Conservation (phyloP, 2,888 invertebrate species). For the Stenolophus ochropezus region DNA sequence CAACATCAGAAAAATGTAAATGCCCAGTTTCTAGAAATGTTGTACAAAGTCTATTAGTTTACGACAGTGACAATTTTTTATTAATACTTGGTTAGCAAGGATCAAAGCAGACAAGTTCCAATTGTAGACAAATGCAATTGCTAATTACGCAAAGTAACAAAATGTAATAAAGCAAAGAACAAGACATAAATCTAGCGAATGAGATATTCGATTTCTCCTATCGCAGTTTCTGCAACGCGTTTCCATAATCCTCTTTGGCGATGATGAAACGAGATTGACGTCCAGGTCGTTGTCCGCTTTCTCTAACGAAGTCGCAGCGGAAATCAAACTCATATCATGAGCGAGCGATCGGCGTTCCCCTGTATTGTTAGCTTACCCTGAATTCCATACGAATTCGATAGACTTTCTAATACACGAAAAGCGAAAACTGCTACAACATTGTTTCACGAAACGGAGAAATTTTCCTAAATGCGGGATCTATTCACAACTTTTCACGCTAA, state of each 20-base stretch:
- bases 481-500: no score
- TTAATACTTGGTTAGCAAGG: no score
- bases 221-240: background rate
- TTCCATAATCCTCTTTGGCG: background rate
- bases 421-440: background rate
- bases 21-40: no score
- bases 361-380: constrained; percentile 17
- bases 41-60: no score
- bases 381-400: background rate
- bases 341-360: background rate
- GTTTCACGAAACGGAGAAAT: background rate
- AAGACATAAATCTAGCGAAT: no score
- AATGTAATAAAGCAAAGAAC: no score
- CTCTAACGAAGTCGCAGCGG: constrained; percentile 37
- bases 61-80: no score
- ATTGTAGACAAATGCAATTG: no score
- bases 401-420: constrained; percentile 17
- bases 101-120: no score
- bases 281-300: constrained; percentile 36
- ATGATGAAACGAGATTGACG: background rate
- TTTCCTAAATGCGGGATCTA: no score
- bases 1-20: no score
- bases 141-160: no score
- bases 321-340: constrained; percentile 27
- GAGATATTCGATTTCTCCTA: background rate